Evolutionary conservation across 2,888 invertebrate genomes (phyloP), one percentile per base, ranked within the genome.

Genomic region (Catocala nupta): DNA sequence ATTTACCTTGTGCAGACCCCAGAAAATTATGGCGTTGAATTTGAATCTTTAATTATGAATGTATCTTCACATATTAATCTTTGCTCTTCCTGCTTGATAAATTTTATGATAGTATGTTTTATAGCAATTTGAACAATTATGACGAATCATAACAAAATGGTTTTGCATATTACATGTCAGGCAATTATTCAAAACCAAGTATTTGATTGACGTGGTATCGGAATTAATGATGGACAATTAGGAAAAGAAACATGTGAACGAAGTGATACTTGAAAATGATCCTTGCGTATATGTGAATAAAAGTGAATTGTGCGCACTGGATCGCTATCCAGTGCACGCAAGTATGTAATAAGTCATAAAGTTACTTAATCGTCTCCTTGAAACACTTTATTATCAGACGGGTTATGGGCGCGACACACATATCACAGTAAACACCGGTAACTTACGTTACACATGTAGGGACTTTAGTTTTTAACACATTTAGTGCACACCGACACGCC

Each of bases 281-380:
- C 76, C 72, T 73, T 81, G 77, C 52, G 51, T 39, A 5, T 44
- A 56, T 69, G 61, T 56, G 12, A 59, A 81, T 81, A 82, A 76
- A 77, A 69, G 56, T 71, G 60, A 80, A 71, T 55, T 68, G 70
- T 75, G 70, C 54, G 71, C 57, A 70, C 57, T 64, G 60, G 44
- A 66, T 66, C 63, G 10, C 16, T 39, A 57, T 62, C 33, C 45
- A 59, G 53, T 74, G 70, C 71, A 72, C 59, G 71, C 77, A 71
- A 81, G 80, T 80, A 70, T 75, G 78, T 80, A 77, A 77, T 80
- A 82, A 77, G 78, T 82, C 83, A 82, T 85, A 85, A 85, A 83
- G 86, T 91, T 90, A 89, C 90, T 88, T 90, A 90, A 91, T 88
- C 80, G 88, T 89, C 88, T 86, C 93, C 93, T 93, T 93, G 93